Base-by-base conservation (phyloP, 2,888 invertebrate genomes). In the Nemotelus nigrinus region DNA sequence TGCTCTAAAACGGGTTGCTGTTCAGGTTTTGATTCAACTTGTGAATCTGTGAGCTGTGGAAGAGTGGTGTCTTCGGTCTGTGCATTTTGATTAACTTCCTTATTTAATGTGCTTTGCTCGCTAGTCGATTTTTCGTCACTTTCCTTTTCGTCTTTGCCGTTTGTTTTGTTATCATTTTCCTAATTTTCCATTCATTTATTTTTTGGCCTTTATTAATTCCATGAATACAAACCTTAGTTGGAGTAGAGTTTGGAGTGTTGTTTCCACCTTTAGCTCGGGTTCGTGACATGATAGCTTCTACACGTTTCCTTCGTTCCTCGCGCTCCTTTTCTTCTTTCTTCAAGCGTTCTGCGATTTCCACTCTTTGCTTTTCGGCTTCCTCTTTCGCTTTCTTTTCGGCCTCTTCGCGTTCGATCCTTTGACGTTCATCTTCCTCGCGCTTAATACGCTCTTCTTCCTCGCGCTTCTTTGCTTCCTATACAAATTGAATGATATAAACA, bases 281-380 rank as follows among this genome's bases (percentile, higher is more conserved):
- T 83, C 97, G 89, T 76, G 93, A 91, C 97, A 97, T 97, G 83
- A 97, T 97, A 77, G 95, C 96, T 87, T 96, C 96, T 44, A 97
- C 96, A 78, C 96, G 90, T 87, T 96, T 96, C 83, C 96, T 94
- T 83, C 97, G 89, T 78, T 93, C 94, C 83, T 94, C 91, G 78
- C 97, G 89, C 85, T 97, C 97, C 84, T 93, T 94, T 87, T 97
- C 97, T 86, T 97, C 97, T 81, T 92, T 92, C 84, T 92, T 93
- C 79, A 94, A 89, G 79, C 93, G 90, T 86, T 96, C 96, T 75
- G 94, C 94, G 86, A 94, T 93, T 87, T 96, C 96, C 81, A 92
- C 89, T 83, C 95, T 92, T 86, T 93, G 90, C 82, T 91, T 90
- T 88, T 97, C 96, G 0, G 95, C 95, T 85, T 95, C 95, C 86